These are phyloP conservation scores for Zaprionus nigranus DNA, from an alignment of 1,140 invertebrate species.

Conservation along the genomic window DNA sequence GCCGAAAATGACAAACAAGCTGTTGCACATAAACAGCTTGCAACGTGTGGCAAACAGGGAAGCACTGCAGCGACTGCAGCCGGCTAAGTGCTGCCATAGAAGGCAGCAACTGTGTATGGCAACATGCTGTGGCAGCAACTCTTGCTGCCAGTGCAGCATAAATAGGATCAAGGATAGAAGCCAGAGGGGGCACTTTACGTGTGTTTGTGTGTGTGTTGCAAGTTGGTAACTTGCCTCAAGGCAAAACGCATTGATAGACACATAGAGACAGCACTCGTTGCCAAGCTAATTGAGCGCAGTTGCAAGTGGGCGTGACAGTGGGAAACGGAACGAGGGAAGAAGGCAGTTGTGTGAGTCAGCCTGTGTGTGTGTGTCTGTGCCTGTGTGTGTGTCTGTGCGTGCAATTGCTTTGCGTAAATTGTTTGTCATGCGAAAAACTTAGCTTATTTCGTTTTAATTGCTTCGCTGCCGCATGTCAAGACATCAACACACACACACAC, in stretches of 20 bases:
- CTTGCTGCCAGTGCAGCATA: slow-evolving; percentile 34
- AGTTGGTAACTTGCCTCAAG: slow-evolving; percentile 30
- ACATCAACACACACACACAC: slow-evolving; percentile 20
- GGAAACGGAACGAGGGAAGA: neutral
- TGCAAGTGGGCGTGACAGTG: slow-evolving; percentile 6
- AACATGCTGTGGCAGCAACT: slow-evolving; percentile 21
- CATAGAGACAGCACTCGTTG: slow-evolving; percentile 43
- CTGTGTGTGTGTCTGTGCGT: slow-evolving; percentile 16
- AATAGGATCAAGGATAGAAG: slow-evolving; percentile 71
- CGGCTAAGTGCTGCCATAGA: no score
- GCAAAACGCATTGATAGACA: slow-evolving; percentile 55
- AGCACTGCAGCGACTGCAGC: slow-evolving; percentile 40
- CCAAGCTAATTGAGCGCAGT: slow-evolving; percentile 31
- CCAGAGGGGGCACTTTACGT: neutral
- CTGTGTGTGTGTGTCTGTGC: slow-evolving; percentile 6
- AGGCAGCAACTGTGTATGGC: slow-evolving; percentile 38
- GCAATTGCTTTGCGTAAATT: slow-evolving; percentile 41
- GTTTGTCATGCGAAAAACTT: slow-evolving; percentile 50
- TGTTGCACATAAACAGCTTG: slow-evolving; percentile 4
- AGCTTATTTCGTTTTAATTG: slow-evolving; percentile 75
- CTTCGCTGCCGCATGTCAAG: slow-evolving; percentile 56
- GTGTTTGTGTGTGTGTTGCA: neutral
- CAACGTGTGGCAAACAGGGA: neutral
- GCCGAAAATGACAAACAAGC: neutral
- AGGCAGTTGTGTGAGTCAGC: neutral